Percentiles rank a stretch among this genome's conserved stretches.
phyloP scores from a whole-genome alignment of 92 coral and sea anemone genomes.

The Umimayanthus chanpuru region DNA sequence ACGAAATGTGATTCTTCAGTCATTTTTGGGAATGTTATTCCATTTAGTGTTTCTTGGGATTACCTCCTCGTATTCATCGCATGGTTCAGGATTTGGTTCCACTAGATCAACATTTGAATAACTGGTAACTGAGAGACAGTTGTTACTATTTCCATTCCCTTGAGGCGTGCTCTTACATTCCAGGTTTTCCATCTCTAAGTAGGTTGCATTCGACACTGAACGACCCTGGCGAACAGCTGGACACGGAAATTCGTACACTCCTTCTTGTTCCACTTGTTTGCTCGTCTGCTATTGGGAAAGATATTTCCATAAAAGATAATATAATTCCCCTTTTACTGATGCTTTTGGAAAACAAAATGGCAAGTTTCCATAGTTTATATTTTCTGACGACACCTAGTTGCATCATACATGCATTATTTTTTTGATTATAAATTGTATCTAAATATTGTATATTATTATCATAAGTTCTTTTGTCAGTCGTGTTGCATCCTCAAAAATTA shows the following conservation, averaged over 20 bases:
- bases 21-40: background rate
- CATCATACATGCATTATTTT: no score
- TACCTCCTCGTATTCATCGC: background rate
- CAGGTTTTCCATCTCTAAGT: background rate
- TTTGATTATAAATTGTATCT: no score
- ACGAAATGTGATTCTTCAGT: background rate
- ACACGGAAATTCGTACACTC: background rate
- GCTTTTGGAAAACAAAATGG: no score
- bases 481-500: no score
- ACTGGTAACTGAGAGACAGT: background rate
- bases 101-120: background rate
- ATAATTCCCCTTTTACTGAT: no score
- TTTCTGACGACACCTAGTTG: no score
- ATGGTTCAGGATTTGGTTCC: background rate
- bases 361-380: no score
- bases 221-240: background rate
- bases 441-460: no score
- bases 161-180: background rate
- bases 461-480: no score
- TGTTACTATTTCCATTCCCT: background rate
- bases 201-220: background rate
- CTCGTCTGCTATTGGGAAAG: background rate
- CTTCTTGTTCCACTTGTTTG: background rate
- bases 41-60: background rate
- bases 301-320: background rate